Evolutionary conservation across 2,797 vertebrate species (phyloP).

Genomic region (Molossus molossus): DNA sequence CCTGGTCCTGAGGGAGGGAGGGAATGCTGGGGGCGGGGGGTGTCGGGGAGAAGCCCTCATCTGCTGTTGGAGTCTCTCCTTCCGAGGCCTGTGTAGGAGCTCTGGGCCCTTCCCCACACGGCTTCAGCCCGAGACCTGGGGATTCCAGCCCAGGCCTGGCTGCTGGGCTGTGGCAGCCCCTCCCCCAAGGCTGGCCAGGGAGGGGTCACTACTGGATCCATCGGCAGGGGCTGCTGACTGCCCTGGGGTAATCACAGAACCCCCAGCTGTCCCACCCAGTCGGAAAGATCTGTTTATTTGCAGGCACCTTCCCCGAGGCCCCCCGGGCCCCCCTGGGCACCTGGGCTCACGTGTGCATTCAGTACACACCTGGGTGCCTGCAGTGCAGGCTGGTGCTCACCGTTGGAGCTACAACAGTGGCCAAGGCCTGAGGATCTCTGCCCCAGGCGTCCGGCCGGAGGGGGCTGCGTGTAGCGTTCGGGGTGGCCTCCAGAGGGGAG

Average conservation of each 20-base stretch:
- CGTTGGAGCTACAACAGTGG: background rate
- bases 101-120: background rate
- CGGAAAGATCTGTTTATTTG: background rate
- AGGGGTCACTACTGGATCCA: background rate
- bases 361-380: background rate
- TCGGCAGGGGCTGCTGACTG: background rate
- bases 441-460: background rate
- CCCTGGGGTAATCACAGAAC: background rate
- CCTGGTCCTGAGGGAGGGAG: background rate
- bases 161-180: background rate
- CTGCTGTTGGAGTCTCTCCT: background rate
- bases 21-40: background rate
- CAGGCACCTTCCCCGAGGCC: background rate
- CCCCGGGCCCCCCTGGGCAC: background rate
- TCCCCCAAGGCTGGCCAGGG: background rate
- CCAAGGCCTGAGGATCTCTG: background rate
- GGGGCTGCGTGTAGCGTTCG: no score
- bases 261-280: no score
- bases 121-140: background rate
- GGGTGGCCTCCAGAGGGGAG: background rate
- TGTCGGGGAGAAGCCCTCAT: background rate
- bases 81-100: background rate
- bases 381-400: rapidly evolving
- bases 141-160: background rate
- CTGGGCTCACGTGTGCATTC: background rate